phyloP scores from a whole-genome alignment of 30 jellyfish, hydroid and myxozoan genomes.

The Aurelia coerulea region DNA sequence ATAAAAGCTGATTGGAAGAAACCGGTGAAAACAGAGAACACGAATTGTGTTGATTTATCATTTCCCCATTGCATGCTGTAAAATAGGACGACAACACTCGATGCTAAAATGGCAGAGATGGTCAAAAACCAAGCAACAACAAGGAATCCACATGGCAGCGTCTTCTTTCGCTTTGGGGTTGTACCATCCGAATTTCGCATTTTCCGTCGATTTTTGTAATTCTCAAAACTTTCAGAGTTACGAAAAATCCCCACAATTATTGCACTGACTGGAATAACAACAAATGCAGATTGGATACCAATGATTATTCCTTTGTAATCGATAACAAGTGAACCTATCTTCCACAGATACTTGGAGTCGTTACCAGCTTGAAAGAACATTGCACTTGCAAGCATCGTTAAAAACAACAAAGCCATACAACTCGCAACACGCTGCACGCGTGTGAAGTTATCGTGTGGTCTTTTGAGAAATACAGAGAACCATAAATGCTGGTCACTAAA shows the following conservation, averaged over 20 bases:
- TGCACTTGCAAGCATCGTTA: conserved; percentile 89
- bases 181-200: conserved; percentile 11
- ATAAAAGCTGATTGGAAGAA: conserved; percentile 75
- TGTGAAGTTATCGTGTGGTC: conserved; percentile 83
- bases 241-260: conserved; percentile 61
- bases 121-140: conserved; percentile 68
- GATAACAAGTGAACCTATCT: conserved; percentile 65
- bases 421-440: conserved; percentile 85
- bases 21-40: conserved; percentile 63
- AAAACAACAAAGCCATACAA: conserved; percentile 64
- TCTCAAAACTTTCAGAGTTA: conserved; percentile 37
- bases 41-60: conserved; percentile 75
- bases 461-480: conserved; percentile 64
- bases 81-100: conserved; percentile 60
- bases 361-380: conserved; percentile 85
- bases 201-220: conserved; percentile 16
- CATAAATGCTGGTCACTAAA: conserved; percentile 72
- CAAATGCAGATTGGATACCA: conserved; percentile 73
- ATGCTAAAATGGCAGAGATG: conserved; percentile 34
- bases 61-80: conserved; percentile 94
- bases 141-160: conserved; percentile 35
- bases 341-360: conserved; percentile 51
- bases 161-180: conserved; percentile 17
- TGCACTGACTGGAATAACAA: conserved; percentile 72
- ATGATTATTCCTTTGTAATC: conserved; percentile 65